Evolutionary conservation across 2,888 invertebrate genomes (phyloP), one percentile per base, ranked within the genome.

Genomic region (Ashinkailepas kermadecensis): DNA sequence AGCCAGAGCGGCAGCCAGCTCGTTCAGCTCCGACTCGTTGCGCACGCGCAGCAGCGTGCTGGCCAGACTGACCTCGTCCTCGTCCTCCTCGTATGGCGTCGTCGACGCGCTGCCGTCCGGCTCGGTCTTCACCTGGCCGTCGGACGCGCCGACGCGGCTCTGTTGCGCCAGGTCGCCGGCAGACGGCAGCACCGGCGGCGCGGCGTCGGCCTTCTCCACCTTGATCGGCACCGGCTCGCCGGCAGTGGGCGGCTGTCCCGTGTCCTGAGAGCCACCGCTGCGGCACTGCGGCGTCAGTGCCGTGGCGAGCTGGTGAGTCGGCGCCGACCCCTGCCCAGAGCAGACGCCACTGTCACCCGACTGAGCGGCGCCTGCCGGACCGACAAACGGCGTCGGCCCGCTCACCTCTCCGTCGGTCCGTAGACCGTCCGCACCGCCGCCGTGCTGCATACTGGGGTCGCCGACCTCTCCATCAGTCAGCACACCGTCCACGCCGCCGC

Each of bases 51-150:
- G 15, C 18, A 74, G 13, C 11, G 74, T 56, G 56, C 74, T 13
- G 9, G 54, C 74, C 74, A 74, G 21, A 6, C 74, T 54, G 74
- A 74, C 74, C 74, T 74, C 74, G 74, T 56, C 56, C 11, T 74
- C 74, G 25, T 67, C 67, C 13, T 21, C 67, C 23, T 25, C 67
- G 15, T n/a, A 67, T 13, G 12, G 10, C 13, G 13, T n/a, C 56
- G 54, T 21, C 74, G 18, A 3, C 59, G 7, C 59, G 15, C 59
- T 59, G 59, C 7, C 15, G 15, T 59, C 70, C 74, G 21, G 74
- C 21, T 74, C 54, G 23, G 74, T 9, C 56, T 54, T 56, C 21
- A 56, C 56, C 59, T 59, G 11, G 59, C 59, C 59, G 59, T 15
- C 59, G 12, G 59, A 7, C n/a, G n/a, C 64, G 64, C n/a, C 64